Evolutionary conservation across 2,113 vertebrate genomes (phyloP), one percentile per base, ranked within the genome.

Genomic region (Cyprinodon tularosa): DNA sequence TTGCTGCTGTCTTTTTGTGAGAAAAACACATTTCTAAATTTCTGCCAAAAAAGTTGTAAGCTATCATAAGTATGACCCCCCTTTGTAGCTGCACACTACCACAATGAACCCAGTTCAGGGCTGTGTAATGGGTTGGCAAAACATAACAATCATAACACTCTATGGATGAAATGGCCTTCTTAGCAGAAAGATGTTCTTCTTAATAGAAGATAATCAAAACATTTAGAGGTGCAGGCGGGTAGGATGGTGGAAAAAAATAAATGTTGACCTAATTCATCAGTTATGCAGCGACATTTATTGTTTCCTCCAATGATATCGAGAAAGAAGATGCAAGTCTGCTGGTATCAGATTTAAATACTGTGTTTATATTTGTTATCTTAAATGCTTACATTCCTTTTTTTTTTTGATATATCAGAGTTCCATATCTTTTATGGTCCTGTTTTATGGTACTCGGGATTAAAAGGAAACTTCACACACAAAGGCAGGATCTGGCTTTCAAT

Each of bases 171-270:
- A 80, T 80, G 53, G 37, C n/a, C 36, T 63, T 83, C 63, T 50
- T 61, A 72, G 71, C n/a, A 66, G 63, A 84, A 7, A 39, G 62
- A 39, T 40, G 72, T 22, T 37, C 64, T 79, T 36, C 39, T 45
- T 77, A 72, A 78, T 72, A 53, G 40, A 72, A 53, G 17, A 3
- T 39, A 67, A 80, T 74, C 62, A 77, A 71, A 82, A 45, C 38
- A n/a, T 10, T 44, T 8, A 14, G 53, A 73, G 42, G 37, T 44
- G 62, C 47, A 37, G 2, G n/a, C 71, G 40, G 62, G 15, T 48
- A 42, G 38, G 66, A 42, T 4, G 53, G 3, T 14, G 3, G 12
- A 2, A 63, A 63, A 66, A 29, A 29, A 29, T 29, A 29, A 29
- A 29, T 29, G 29, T 29, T 29, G 29, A 29, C 29, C 29, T 29